Evolutionary conservation across 2,888 invertebrate species (phyloP).

Genomic region (Eutolmus rufibarbis): DNA sequence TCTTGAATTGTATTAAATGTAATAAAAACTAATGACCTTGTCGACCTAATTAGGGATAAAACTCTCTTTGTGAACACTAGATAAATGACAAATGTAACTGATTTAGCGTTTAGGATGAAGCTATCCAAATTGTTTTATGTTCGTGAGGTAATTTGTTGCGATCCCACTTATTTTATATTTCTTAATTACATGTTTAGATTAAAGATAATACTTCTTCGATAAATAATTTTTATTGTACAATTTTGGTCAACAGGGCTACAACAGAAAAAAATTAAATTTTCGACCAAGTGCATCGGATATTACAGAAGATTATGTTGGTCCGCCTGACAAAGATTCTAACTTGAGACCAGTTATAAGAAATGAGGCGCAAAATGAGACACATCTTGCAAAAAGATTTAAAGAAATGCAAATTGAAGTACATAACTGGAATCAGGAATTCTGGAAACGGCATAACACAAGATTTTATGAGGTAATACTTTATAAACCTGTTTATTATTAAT

Average conservation of each 20-base stretch:
- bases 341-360: slow-evolving; percentile 75
- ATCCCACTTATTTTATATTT: too few relatives aligned
- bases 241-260: neutral
- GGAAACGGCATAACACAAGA: slow-evolving; percentile 79
- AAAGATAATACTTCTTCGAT: neutral
- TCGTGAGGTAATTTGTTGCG: too few relatives aligned
- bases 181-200: neutral
- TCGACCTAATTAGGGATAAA: too few relatives aligned
- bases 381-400: slow-evolving; percentile 71
- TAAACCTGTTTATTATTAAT: neutral
- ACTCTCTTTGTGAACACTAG: too few relatives aligned
- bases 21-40: too few relatives aligned
- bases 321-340: slow-evolving; percentile 82
- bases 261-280: neutral
- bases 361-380: slow-evolving; percentile 71
- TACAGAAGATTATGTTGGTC: slow-evolving; percentile 62
- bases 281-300: slow-evolving; percentile 55
- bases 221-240: neutral
- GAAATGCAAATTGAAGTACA: slow-evolving; percentile 73
- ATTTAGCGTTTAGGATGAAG: too few relatives aligned
- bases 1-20: too few relatives aligned
- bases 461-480: slow-evolving; percentile 68
- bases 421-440: slow-evolving; percentile 85
- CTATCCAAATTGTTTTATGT: too few relatives aligned
- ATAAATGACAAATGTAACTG: too few relatives aligned